Evolutionary conservation across 2,797 vertebrate species (phyloP).

Genomic region (Oryzias dopingdopingensis): DNA sequence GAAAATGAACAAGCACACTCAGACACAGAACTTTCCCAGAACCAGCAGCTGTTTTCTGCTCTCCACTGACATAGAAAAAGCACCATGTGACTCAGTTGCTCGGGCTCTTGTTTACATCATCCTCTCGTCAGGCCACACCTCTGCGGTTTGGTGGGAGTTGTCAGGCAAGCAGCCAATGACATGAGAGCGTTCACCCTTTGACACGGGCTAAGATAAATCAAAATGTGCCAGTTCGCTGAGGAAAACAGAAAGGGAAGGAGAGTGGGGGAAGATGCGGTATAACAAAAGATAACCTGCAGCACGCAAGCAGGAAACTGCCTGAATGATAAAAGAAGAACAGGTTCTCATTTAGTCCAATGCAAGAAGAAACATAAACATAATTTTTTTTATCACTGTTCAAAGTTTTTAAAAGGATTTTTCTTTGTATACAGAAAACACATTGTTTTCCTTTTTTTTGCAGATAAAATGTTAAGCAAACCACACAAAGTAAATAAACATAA

Average conservation of each 20-base stretch:
- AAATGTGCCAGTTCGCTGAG: constrained; percentile 8
- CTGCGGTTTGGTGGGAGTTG: constrained; percentile 54
- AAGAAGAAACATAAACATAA: too few relatives aligned
- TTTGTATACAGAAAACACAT: too few relatives aligned
- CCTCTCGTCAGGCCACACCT: constrained; percentile 36
- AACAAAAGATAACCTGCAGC: constrained; percentile 24
- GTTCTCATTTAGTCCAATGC: too few relatives aligned
- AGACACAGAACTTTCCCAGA: too few relatives aligned
- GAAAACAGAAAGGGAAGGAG: constrained; percentile 8
- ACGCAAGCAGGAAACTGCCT: constrained; percentile 1
- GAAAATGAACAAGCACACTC: too few relatives aligned
- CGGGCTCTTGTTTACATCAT: constrained; percentile 29
- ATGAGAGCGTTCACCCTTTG: constrained; percentile 33
- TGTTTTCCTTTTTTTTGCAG: too few relatives aligned
- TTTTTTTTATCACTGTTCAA: too few relatives aligned
- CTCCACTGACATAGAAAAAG: constrained; percentile 1
- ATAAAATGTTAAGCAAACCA: too few relatives aligned
- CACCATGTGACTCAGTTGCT: constrained; percentile 17
- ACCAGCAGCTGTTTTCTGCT: background rate
- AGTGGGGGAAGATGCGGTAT: background rate
- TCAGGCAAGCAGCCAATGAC: constrained; percentile 55
- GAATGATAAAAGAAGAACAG: background rate
- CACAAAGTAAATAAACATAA: too few relatives aligned
- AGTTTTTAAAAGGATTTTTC: too few relatives aligned
- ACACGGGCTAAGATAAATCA: constrained; percentile 43